Evolutionary conservation across 2,888 invertebrate genomes (phyloP).

Genomic region (Aphodius granarius): DNA sequence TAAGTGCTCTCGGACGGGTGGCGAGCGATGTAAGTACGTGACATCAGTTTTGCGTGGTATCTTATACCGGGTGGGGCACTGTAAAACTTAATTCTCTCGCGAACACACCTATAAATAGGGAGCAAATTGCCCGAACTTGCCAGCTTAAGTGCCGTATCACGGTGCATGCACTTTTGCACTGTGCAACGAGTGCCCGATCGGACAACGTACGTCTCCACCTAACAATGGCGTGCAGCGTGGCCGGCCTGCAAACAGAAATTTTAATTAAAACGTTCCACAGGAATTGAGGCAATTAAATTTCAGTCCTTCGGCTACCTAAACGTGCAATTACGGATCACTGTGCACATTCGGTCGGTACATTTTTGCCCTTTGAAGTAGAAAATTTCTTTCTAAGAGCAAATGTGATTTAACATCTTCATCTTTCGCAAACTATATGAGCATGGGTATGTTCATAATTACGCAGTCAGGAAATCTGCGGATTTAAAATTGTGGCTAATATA

Average conservation of each 20-base stretch:
- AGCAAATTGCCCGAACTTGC: slow-evolving; percentile 12
- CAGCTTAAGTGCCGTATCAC: slow-evolving; percentile 3
- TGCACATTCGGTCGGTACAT: neutral
- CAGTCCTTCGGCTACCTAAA: slow-evolving; percentile 27
- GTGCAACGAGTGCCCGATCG: neutral
- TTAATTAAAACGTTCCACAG: slow-evolving; percentile 37
- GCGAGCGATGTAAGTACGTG: slow-evolving; percentile 2
- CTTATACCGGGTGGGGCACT: slow-evolving; percentile 6
- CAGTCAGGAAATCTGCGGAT: too few relatives aligned
- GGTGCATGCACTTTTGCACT: neutral
- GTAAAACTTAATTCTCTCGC: slow-evolving; percentile 12
- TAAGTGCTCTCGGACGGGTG: slow-evolving; percentile 1
- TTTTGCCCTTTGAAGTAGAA: neutral
- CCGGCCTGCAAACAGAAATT: slow-evolving; percentile 20
- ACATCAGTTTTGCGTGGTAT: slow-evolving; percentile 1
- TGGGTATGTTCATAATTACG: too few relatives aligned
- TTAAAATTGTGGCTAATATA: too few relatives aligned
- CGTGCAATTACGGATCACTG: neutral
- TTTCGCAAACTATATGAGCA: too few relatives aligned
- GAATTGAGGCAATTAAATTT: slow-evolving; percentile 37
- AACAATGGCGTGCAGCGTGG: slow-evolving; percentile 8
- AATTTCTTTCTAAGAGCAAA: neutral
- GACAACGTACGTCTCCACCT: slow-evolving; percentile 5
- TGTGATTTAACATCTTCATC: too few relatives aligned
- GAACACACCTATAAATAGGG: slow-evolving; percentile 13